Base-by-base conservation (phyloP, 2,113 vertebrate species). In the Mesembrinibis cayennensis region DNA sequence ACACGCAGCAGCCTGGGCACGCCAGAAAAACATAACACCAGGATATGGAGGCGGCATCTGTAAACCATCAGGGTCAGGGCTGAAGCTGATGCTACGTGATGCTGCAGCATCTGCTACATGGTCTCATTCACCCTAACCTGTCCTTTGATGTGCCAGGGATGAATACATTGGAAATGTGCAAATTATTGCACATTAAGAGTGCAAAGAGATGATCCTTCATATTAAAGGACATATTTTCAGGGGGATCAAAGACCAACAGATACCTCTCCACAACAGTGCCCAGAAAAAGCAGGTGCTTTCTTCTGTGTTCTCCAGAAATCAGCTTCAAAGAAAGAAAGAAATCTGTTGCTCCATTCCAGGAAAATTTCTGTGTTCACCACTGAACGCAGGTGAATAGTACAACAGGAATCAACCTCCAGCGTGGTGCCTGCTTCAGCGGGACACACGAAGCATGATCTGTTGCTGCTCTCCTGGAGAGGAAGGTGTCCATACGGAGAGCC, bases 401-500 rank as follows among this genome's bases (percentile, higher is more conserved):
- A 47, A 23, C 8, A 38, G 36, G 53, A 88, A 56, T 34, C 49
- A 21, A 1, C 29, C n/a, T 34, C 40, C 84, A 69, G 36, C 10
- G 0, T 2, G 20, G 16, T 29, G 38, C 18, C 53, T 58, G 38
- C 52, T 49, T 40, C 3, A 3, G 71, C 0, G 10, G 67, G 38
- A 16, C 20, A 25, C 10, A 11, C 25, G 59, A 22, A 67, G 59
- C 55, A 30, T 26, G 47, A 10, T 27, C 34, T 13, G 5, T 5
- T 16, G 53, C 63, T 40, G 85, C 42, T 65, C 21, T 40, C 56
- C 90, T 29, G 82, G 45, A 19, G 18, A 17, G 61, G 61, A 76
- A n/a, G 55, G 70, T 29, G 61, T 8, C 71, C 8, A 1, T 2
- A 5, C 0, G 36, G 44, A 30, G 49, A 73, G 55, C 8, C 29